phyloP scores from a whole-genome alignment of 35 echinoderm and acorn worm genomes.

The Apostichopus japonicus region DNA sequence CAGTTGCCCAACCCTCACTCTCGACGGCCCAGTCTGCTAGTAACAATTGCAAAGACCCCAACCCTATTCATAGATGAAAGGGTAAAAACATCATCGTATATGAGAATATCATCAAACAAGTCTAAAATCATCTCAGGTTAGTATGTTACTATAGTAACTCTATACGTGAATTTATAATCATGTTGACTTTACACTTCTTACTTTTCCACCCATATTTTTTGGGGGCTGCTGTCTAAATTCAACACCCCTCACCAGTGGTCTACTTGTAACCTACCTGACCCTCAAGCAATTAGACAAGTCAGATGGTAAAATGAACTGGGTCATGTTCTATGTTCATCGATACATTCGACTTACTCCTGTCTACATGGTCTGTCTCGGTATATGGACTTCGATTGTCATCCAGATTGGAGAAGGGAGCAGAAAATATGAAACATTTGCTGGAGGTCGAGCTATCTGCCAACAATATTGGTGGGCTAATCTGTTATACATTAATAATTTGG shows the following conservation, averaged over 20 bases:
- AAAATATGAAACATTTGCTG: background rate
- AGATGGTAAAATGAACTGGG: constrained; percentile 67
- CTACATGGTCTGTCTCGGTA: constrained; percentile 49
- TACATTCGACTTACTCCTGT: constrained; percentile 62
- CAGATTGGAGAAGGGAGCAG: constrained; percentile 14
- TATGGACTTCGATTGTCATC: constrained; percentile 45
- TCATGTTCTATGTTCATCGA: constrained; percentile 68
- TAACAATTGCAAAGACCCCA: no score
- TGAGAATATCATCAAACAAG: no score
- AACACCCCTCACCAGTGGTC: constrained; percentile 30
- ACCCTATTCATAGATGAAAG: no score
- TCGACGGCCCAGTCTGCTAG: no score
- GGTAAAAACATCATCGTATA: no score
- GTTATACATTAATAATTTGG: constrained; percentile 62
- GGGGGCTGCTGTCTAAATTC: background rate
- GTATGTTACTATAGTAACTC: no score
- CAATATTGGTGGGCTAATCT: constrained; percentile 57
- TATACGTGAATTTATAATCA: background rate
- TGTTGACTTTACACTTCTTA: background rate
- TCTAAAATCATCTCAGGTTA: no score
- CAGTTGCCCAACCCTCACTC: no score
- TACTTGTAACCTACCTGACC: constrained; percentile 63
- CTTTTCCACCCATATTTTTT: background rate
- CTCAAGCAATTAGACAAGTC: constrained; percentile 57
- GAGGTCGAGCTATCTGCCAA: background rate